Conservation (phyloP, 2,797 vertebrate species). For the Eulemur coronatus region DNA sequence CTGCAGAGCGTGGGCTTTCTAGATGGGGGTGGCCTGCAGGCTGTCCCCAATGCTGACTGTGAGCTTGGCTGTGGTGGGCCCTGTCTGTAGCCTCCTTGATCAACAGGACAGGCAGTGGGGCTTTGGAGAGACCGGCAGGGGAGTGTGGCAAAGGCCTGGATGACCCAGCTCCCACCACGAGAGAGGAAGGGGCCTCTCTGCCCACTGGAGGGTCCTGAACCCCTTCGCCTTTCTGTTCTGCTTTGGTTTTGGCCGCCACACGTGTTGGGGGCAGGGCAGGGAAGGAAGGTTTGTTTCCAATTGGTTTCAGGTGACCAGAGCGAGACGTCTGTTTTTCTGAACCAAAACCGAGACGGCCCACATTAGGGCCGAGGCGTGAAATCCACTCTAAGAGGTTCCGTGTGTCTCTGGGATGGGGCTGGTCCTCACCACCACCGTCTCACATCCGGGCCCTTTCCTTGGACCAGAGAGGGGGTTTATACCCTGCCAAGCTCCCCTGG, state of each 20-base stretch:
- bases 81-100: neutral
- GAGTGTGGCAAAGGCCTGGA: neutral
- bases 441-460: neutral
- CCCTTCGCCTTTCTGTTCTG: neutral
- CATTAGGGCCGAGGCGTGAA: slow-evolving; percentile 63
- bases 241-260: neutral
- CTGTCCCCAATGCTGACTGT: fast-evolving
- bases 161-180: fast-evolving
- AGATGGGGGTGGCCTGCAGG: fast-evolving
- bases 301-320: slow-evolving; percentile 40
- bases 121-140: neutral
- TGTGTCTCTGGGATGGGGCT: neutral
- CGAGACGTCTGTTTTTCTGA: neutral
- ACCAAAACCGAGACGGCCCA: slow-evolving; percentile 47
- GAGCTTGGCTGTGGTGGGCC: neutral
- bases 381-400: slow-evolving; percentile 60
- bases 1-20: fast-evolving
- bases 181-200: neutral
- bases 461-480: neutral
- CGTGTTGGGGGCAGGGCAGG: neutral
- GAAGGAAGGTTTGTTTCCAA: neutral
- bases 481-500: neutral
- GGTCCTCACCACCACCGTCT: neutral
- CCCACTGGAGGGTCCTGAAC: neutral
- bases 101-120: neutral